Evolutionary conservation across 2,797 vertebrate genomes (phyloP), one percentile per base, ranked within the genome.

Genomic region (Hydrolagus colliei): DNA sequence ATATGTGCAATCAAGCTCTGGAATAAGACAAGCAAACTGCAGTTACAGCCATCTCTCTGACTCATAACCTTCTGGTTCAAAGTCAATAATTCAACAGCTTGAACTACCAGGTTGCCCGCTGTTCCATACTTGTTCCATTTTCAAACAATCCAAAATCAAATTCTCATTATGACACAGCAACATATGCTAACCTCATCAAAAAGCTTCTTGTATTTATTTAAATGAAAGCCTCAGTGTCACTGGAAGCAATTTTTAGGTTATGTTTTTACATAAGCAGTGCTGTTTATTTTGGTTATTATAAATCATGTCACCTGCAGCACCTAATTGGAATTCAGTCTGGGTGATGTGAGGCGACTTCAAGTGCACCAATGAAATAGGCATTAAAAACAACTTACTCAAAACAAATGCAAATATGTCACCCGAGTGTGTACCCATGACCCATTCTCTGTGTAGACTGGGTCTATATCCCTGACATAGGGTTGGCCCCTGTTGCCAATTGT

Each of bases 91-190:
- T 68, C 65, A n/a, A 32, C 79, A 84, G 79, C 79, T 84, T 84
- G 79, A 71, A 18, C 27, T 41, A 35, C 65, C 79, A 67, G 32
- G 65, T 65, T 84, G 78, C 62, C 62, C 13, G 13, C 78, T 67
- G 79, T 35, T 71, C 32, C 10, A 32, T 63, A 84, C 65, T 84
- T 71, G 65, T 84, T 71, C 71, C 35, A 84, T 68, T 84, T 84
- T 84, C 79, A 84, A 84, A 84, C 79, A 84, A 84, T 71, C 79
- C 67, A 84, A 84, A 84, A 84, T 84, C 79, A 84, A 68, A 84
- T 68, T 84, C 79, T 84, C 79, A 84, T 84, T 84, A 84, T 84
- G 41, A 84, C 79, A 63, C 79, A 52, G 79, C 79, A 84, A 67
- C 79, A 84, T 84, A 84, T 84, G 79, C 32, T 84, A 84, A 52